A percentile compares a stretch with the other conserved stretches of the same genome.
These are phyloP conservation scores for Drosophila elegans DNA, from an alignment of 1,140 invertebrate genomes.

Conservation along the genomic window DNA sequence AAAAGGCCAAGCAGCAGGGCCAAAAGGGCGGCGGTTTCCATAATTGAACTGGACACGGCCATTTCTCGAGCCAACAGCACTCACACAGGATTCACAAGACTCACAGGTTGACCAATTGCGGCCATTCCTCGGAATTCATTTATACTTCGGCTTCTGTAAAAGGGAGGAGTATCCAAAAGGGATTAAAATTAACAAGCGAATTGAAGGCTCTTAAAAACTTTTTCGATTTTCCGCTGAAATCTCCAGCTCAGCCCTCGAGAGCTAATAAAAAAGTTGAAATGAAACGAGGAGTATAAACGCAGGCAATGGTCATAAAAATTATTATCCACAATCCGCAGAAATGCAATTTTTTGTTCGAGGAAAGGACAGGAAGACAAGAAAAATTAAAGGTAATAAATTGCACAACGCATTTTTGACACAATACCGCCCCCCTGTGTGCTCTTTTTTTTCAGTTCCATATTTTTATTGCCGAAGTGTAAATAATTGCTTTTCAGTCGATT, in stretches of 20 bases:
- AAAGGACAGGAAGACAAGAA: slow-evolving; percentile 57
- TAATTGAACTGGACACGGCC: slow-evolving; percentile 54
- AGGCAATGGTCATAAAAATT: slow-evolving; percentile 43
- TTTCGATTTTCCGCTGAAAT: slow-evolving; percentile 42
- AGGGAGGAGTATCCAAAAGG: slow-evolving; percentile 9
- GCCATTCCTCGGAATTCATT: slow-evolving; percentile 52
- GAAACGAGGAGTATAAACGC: slow-evolving; percentile 27
- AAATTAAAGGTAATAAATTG: slow-evolving; percentile 78
- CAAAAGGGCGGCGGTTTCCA: slow-evolving; percentile 62
- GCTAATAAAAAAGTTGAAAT: slow-evolving; percentile 43
- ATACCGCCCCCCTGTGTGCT: slow-evolving; percentile 22
- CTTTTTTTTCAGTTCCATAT: slow-evolving; percentile 50
- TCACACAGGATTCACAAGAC: slow-evolving; percentile 31
- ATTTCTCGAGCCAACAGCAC: slow-evolving; percentile 28
- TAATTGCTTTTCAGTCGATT: slow-evolving; percentile 81
- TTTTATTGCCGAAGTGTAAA: slow-evolving; percentile 81
- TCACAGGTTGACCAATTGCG: slow-evolving; percentile 39
- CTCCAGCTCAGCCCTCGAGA: slow-evolving; percentile 18
- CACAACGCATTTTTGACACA: slow-evolving; percentile 71
- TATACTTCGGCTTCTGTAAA: slow-evolving; percentile 26
- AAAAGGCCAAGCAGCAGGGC: slow-evolving; percentile 59
- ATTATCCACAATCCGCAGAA: slow-evolving; percentile 64
- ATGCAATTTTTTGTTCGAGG: slow-evolving; percentile 24
- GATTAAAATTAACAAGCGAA: slow-evolving; percentile 52
- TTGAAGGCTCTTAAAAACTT: slow-evolving; percentile 42